Evolutionary conservation across 2,797 vertebrate species (phyloP).

Genomic region (Myioborus miniatus): DNA sequence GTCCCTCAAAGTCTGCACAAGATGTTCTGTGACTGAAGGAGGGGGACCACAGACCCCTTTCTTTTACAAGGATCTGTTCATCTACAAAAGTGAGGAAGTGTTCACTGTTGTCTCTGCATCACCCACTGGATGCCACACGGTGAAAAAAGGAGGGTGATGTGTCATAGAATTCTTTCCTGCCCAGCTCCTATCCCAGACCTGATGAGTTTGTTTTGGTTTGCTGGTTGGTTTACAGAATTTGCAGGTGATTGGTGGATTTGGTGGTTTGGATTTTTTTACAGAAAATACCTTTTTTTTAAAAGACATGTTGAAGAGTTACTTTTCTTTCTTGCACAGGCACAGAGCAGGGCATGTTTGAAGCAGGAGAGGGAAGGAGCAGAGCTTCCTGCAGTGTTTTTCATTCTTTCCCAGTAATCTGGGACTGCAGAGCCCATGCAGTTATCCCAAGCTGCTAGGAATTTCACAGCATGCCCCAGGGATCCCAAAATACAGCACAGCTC

Average conservation of each 20-base stretch:
- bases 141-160: not conserved
- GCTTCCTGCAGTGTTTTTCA: not conserved
- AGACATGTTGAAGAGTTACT: not conserved
- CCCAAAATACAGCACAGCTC: constrained; percentile 45
- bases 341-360: not conserved
- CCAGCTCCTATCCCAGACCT: not conserved
- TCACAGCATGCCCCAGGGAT: constrained; percentile 57
- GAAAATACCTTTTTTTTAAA: not conserved
- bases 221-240: not conserved
- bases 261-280: fast-evolving
- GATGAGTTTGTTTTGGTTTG: not conserved
- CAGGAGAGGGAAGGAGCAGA: not conserved
- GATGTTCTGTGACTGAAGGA: not conserved
- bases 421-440: not conserved
- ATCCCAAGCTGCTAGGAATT: constrained; percentile 52
- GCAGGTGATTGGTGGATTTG: not conserved
- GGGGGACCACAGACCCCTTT: not conserved
- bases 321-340: not conserved
- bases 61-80: not conserved
- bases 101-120: not conserved
- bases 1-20: not conserved
- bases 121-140: fast-evolving
- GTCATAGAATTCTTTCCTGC: not conserved
- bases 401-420: not conserved
- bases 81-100: not conserved